Evolutionary conservation across 2,797 vertebrate species (phyloP), one percentile per base, ranked within the genome.

Genomic region (Characodon lateralis): DNA sequence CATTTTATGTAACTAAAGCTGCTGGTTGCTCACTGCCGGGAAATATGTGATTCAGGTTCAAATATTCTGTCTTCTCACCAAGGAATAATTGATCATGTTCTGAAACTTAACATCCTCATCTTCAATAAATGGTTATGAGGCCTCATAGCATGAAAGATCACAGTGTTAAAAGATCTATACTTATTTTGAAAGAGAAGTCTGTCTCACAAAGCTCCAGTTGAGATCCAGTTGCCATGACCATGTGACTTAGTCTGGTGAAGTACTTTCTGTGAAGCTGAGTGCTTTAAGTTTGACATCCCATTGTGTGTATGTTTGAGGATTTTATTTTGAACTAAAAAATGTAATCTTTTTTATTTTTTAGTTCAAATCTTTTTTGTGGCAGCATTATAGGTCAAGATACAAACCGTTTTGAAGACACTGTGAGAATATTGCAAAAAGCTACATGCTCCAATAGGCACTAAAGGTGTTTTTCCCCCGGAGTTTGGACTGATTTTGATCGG

Each of bases 31-130:
- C 39, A 58, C 26, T 41, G 72, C 43, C 16, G 65, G 58, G 12
- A 35, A 46, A 72, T 76, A 13, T 3, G 24, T 75, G 31, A 76
- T 78, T 69, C 78, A 9, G 50, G 31, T 55, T 22, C 31, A 43
- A n/a, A 24, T 71, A 10, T 55, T 63, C 43, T 43, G 16, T 43
- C 39, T 41, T 66, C 41, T 4, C 20, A 39, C 18, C 18, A 39
- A 39, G 20, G 26, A 39, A 18, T 26, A 65, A 1, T 66, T 66
- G n/a, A 18, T 66, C 9, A 24, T 41, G 35, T 66, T 41, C 20
- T 66, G 20, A 66, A 66, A 66, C 63, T 7, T 18, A 14, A 13
- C 20, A 66, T 35, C 61, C 39, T 68, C 20, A 16, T 13, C 24
- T 46, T 69, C 39, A 69, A 12, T 55, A 55, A 24, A 55, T 41